phyloP scores from a whole-genome alignment of 2,797 vertebrate genomes.

The Diplodus sargus region DNA sequence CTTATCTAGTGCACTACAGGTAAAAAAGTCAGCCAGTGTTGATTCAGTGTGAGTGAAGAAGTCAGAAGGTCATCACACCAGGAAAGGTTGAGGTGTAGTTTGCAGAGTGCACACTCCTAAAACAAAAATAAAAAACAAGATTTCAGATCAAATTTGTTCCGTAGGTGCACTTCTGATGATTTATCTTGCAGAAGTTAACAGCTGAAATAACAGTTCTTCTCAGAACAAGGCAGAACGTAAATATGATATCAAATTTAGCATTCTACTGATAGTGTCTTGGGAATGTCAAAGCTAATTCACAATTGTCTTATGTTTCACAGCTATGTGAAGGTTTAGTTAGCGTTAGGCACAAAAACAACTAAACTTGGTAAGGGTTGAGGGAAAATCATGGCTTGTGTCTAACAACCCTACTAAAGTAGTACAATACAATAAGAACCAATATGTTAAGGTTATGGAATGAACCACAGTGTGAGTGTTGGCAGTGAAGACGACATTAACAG shows the following conservation, averaged over 20 bases:
- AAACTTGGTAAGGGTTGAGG: too few species aligned
- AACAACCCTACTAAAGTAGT: too few species aligned
- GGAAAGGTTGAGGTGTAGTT: constrained; percentile 56
- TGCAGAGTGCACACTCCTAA: constrained; percentile 57
- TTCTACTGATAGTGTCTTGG: not conserved
- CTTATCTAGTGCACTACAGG: not conserved
- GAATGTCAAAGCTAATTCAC: not conserved
- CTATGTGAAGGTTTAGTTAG: not conserved
- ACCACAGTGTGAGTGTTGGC: too few species aligned
- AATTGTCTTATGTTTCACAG: not conserved
- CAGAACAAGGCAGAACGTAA: not conserved
- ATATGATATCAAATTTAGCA: not conserved
- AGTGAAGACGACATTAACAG: too few species aligned
- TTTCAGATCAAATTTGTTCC: not conserved
- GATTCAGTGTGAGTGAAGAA: constrained; percentile 6
- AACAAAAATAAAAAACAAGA: constrained; percentile 18
- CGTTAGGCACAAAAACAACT: too few species aligned
- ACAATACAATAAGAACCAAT: too few species aligned
- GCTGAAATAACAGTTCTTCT: not conserved
- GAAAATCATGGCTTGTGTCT: too few species aligned
- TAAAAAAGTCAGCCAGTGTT: not conserved
- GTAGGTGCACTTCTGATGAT: not conserved
- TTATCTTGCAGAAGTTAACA: not conserved
- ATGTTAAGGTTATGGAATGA: too few species aligned
- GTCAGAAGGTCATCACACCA: constrained; percentile 44